These are phyloP conservation scores for Metallyticus violacea DNA, from an alignment of 2,888 invertebrate genomes.

Conservation along the genomic window DNA sequence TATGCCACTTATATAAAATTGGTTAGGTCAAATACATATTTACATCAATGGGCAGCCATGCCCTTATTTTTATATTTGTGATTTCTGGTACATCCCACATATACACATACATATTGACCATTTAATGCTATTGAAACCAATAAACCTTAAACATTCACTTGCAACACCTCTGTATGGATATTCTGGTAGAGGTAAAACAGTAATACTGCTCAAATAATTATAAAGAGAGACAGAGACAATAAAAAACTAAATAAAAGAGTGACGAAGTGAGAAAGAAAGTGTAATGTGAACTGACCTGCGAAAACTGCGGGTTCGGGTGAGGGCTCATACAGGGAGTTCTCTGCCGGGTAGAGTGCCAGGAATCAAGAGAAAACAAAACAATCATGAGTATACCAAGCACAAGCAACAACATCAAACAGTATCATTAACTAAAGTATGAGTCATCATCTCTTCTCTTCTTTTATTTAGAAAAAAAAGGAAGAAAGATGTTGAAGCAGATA, in stretches of 20 bases:
- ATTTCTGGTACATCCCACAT: too few relatives aligned
- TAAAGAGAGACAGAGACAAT: neutral
- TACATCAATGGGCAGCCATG: too few relatives aligned
- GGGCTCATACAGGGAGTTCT: slow-evolving; percentile 36
- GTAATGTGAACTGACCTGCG: slow-evolving; percentile 35
- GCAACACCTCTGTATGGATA: neutral
- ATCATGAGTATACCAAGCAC: slow-evolving; percentile 26
- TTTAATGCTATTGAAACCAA: too few relatives aligned
- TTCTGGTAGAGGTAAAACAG: neutral
- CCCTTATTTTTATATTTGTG: too few relatives aligned
- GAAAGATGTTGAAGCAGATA: neutral
- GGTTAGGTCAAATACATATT: too few relatives aligned
- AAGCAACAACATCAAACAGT: slow-evolving; percentile 8
- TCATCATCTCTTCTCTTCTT: neutral
- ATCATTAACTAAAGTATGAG: neutral
- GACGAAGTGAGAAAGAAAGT: slow-evolving; percentile 5
- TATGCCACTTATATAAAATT: too few relatives aligned
- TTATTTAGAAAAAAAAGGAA: neutral
- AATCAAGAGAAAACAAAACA: slow-evolving; percentile 27
- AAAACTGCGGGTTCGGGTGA: slow-evolving; percentile 36
- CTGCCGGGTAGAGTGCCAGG: slow-evolving; percentile 33
- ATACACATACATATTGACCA: too few relatives aligned
- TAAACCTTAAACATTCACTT: neutral
- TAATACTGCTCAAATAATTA: neutral
- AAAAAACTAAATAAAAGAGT: neutral